Evolutionary conservation across 2,797 vertebrate species (phyloP).

Genomic region (Gouania willdenowi): DNA sequence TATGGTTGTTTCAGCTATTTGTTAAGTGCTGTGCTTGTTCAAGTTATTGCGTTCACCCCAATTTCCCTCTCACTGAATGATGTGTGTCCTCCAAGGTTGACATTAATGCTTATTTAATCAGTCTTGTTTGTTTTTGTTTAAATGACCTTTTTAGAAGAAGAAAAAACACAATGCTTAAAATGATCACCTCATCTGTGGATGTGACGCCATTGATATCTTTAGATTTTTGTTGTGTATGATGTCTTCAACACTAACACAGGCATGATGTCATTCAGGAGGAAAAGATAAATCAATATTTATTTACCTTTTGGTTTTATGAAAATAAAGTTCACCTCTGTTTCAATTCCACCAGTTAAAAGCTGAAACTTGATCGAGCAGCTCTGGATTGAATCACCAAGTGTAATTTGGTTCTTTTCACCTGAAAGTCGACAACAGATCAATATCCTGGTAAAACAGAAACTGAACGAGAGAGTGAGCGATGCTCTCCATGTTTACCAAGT

Average conservation of each 20-base stretch:
- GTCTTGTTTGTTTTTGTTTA: slow-evolving; percentile 10
- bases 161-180: slow-evolving; percentile 23
- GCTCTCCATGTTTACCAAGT: slow-evolving; percentile 39
- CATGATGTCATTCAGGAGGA: neutral
- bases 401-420: slow-evolving; percentile 53
- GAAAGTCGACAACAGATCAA: slow-evolving; percentile 50
- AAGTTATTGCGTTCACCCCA: neutral
- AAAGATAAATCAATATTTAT: slow-evolving; percentile 39
- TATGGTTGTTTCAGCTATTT: slow-evolving; percentile 8
- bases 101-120: slow-evolving; percentile 6
- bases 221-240: slow-evolving; percentile 6
- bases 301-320: slow-evolving; percentile 30
- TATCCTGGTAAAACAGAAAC: slow-evolving; percentile 50
- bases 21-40: neutral
- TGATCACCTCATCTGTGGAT: slow-evolving; percentile 8
- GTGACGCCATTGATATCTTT: slow-evolving; percentile 24
- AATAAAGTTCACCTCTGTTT: slow-evolving; percentile 35
- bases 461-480: slow-evolving; percentile 62
- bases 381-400: slow-evolving; percentile 49
- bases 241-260: slow-evolving; percentile 35
- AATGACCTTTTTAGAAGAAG: slow-evolving; percentile 19
- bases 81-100: neutral
- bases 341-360: slow-evolving; percentile 25
- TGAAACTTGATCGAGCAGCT: slow-evolving; percentile 43
- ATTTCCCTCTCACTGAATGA: slow-evolving; percentile 5